Evolutionary conservation across 2,113 vertebrate species (phyloP), one percentile per base, ranked within the genome.

Genomic region (Camelus bactrianus): DNA sequence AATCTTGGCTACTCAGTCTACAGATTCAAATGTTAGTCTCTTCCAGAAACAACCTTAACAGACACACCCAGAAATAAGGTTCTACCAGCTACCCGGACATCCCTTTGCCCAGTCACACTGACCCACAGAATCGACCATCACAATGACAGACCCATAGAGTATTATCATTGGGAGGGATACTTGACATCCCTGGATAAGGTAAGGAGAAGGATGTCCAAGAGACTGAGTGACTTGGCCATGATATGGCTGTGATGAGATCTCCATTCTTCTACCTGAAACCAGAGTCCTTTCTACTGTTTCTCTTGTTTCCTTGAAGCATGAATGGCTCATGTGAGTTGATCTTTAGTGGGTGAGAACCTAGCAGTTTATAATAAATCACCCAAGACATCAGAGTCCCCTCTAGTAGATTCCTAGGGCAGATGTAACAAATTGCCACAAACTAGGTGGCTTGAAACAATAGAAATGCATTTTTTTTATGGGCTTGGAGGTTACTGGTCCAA

Each of bases 171-270:
- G 13, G 38, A 73, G 32, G 2, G 28, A 46, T 48, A 2, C 3
- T 42, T 13, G 20, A 15, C 6, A 2, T 56, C 20, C 38, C 38
- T 42, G 38, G 38, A 42, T 11, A 0, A 35, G 52, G 16, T 9
- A 22, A 52, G 64, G 50, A 70, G 26, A 60, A 52, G 26, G 52
- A 42, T 50, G 70, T 28, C 48, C 28, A 26, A 16, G 26, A 79
- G 56, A 7, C 24, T 28, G 13, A 50, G 46, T 19, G 20, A 19
- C 16, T n/a, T 20, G 32, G 35, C 13, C 2, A 6, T 35, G 22
- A 79, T 32, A 2, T 0, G 10, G 24, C 42, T 8, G 0, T 16
- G 28, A n/a, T 14, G 13, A 1, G 9, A 15, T 14, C 26, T n/a
- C 28, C 11, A 28, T 3, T 35, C 8, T 73, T 79, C 12, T 67